Evolutionary conservation across 2,888 invertebrate species (phyloP).

Genomic region (Amphipyra tragopoginis): DNA sequence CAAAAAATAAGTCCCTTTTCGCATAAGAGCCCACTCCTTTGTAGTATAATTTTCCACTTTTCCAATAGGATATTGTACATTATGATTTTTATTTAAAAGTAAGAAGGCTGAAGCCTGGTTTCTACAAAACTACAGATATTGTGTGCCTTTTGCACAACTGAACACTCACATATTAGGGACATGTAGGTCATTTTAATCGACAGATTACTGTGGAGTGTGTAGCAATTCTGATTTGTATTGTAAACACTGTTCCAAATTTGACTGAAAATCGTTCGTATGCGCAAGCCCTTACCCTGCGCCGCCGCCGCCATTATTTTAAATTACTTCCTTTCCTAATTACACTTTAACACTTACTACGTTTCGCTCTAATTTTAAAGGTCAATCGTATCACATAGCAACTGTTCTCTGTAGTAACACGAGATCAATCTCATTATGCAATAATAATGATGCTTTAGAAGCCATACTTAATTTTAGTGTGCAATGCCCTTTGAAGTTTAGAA

Average conservation of each 20-base stretch:
- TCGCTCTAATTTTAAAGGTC: constrained; percentile 11
- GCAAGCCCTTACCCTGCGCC: constrained; percentile 7
- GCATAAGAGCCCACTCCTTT: constrained; percentile 32
- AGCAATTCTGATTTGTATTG: too few relatives aligned
- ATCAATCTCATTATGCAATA: constrained; percentile 52
- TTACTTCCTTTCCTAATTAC: constrained; percentile 7
- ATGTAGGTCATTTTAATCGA: too few relatives aligned
- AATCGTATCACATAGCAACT: constrained; percentile 16
- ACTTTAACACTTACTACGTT: constrained; percentile 12
- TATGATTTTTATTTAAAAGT: constrained; percentile 33
- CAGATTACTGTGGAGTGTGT: too few relatives aligned
- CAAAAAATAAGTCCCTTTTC: constrained; percentile 30
- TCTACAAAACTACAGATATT: neutral
- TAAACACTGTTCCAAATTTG: neutral
- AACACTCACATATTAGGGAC: neutral
- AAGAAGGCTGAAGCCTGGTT: neutral
- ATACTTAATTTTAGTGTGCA: too few relatives aligned
- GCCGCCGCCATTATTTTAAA: constrained; percentile 15
- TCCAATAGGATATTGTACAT: constrained; percentile 33
- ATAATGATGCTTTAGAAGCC: neutral
- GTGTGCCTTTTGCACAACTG: neutral
- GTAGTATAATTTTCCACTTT: constrained; percentile 48
- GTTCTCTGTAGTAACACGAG: constrained; percentile 17
- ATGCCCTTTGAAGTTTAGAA: too few relatives aligned
- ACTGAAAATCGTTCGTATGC: neutral